Base-by-base conservation (phyloP, 2,113 vertebrate genomes). In the Patagioenas fasciata region DNA sequence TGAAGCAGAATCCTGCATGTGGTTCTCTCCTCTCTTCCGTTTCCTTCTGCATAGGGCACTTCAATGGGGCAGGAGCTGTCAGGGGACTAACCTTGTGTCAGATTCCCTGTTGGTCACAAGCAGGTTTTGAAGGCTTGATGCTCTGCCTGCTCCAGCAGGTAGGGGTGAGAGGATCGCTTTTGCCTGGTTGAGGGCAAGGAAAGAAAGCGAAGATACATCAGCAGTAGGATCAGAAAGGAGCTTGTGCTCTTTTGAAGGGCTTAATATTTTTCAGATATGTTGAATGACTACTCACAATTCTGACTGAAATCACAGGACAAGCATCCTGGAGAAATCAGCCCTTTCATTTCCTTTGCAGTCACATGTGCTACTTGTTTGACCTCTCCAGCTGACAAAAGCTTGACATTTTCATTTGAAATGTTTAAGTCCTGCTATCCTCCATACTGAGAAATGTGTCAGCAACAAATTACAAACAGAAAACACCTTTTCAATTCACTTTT, bases 341-440 rank as follows among this genome's bases (percentile, higher is more conserved):
- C 15, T 85, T 67, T 24, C 1, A 5, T 29, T 57, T 57, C 21
- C 24, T 40, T 82, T 62, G 50, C 21, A 61, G 13, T 28, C 6
- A 0, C 0, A 0, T 9, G 16, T 1, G 2, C 34, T 42, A 14
- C 6, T 19, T 61, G 23, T 80, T 62, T 80, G 54, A 61, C 61
- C 57, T 88, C 78, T 85, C 12, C 40, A 40, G 31, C 34, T 85
- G 38, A 64, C 9, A 44, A 71, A 85, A 78, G 3, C 25, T 47
- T 48, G 12, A 74, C 20, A 6, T 6, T 70, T 65, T 31, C n/a
- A 20, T 54, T 74, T 83, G 51, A 91, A 90, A 34, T 26, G 4
- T 80, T 83, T 71, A 48, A 64, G 34, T 71, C 23, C 47, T 83
- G 15, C 12, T 13, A 53, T n/a, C 25, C n/a, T 91, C 36, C 28